Evolutionary conservation across 2,797 vertebrate species (phyloP).

Genomic region (Simalia tracyae): DNA sequence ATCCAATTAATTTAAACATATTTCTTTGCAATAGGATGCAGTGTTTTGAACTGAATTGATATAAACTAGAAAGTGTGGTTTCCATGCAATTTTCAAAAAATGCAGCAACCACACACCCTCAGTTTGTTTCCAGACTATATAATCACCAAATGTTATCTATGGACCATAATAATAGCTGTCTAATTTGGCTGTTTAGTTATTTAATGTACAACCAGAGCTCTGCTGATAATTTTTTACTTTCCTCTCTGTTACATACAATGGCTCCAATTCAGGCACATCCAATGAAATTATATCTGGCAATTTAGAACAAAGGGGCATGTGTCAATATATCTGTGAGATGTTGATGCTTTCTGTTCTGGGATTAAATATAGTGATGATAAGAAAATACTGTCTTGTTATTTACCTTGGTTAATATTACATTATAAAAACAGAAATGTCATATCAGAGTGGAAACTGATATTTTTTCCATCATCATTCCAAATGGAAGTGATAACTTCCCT

Average conservation of each 20-base stretch:
- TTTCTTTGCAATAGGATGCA: no score
- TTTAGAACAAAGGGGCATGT: constrained; percentile 33
- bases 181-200: constrained; percentile 19
- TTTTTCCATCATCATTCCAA: constrained; percentile 15
- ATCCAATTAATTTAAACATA: no score
- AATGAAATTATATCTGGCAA: constrained; percentile 24
- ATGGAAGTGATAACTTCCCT: constrained; percentile 2
- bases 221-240: constrained; percentile 51
- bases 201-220: constrained; percentile 38
- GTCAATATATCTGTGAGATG: constrained; percentile 39
- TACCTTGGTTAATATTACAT: not conserved
- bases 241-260: not conserved
- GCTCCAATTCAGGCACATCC: constrained; percentile 21
- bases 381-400: constrained; percentile 20
- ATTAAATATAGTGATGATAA: constrained; percentile 4
- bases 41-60: no score
- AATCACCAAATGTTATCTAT: not conserved
- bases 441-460: not conserved
- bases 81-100: not conserved
- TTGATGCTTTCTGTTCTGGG: constrained; percentile 22
- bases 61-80: not conserved
- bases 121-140: constrained; percentile 41
- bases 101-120: not conserved
- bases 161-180: constrained; percentile 23
- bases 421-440: fast-evolving